Base-by-base conservation (phyloP, 2,888 invertebrate species). In the Catocala sponsa region DNA sequence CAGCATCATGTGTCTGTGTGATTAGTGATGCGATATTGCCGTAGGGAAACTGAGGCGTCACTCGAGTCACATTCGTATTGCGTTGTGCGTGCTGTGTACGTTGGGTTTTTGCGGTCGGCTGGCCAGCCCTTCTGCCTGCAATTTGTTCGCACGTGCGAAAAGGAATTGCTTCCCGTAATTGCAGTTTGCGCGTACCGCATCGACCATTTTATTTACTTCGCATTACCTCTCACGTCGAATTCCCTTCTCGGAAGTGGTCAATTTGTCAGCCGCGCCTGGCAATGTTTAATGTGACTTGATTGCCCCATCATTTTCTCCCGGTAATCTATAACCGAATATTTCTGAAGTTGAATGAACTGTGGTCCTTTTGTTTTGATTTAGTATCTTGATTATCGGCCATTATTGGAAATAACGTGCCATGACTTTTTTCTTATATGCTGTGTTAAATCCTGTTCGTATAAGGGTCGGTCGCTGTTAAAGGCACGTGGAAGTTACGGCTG, bases 131-230 rank as follows among this genome's bases (percentile, higher is more conserved):
- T 80, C 82, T 82, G 84, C 81, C 82, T 74, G 91, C 89, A 93
- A 94, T 94, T 93, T 92, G 86, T 87, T 76, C 85, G 90, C 91
- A 93, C 92, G 93, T 92, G 93, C 89, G 87, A 91, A 89, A 79
- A 85, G 82, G 86, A 85, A 87, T 89, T 86, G 88, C 88, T 84
- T 87, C 75, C 80, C 86, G 80, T 92, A 91, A 93, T 92, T 91
- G 88, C 76, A 69, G 79, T 71, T 68, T 75, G 74, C 71, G 76
- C 76, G 74, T 73, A 74, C 73, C 70, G 76, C 72, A 70, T 77
- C 72, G 74, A 74, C 76, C 80, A 78, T 82, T 86, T 85, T 84
- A 84, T 84, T 86, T 81, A 72, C 70, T 79, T 72, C 81, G 70
- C 64, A 79, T 82, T 81, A 78, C 70, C 75, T 78, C 74, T 82